Base-by-base conservation (phyloP, 1,140 invertebrate genomes). In the Helicoverpa zea region DNA sequence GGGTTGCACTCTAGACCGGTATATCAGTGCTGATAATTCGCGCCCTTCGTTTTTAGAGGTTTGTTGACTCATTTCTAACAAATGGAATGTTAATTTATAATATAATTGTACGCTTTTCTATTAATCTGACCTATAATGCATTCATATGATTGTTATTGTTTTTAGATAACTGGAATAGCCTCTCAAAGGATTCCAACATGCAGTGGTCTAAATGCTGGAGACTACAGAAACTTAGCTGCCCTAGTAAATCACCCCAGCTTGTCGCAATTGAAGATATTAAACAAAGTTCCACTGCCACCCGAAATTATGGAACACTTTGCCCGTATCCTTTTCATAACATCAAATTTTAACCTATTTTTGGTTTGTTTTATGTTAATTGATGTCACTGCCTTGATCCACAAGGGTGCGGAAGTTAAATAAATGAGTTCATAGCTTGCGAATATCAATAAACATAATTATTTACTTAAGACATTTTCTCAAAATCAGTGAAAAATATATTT, bases 251-350 rank as follows among this genome's bases (percentile, higher is more conserved):
- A 97, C 87, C 95, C 96, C 81, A 96, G 96, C 87, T 95, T 98
- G 84, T 97, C 97, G 83, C 98, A 98, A 91, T 95, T 99, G 85
- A 97, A 97, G 88, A 97, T 97, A 76, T 93, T 98, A 4, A 98
- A 97, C 86, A 98, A 98, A 95, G 97, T 98, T 56, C 98, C 98
- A 73, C 95, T 99, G 29, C 98, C 99, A 16, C 97, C 97, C 14
- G 98, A 99, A 96, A 97, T 99, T 80, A 96, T 99, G 92, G 98
- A 99, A 95, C 98, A 99, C 92, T 98, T 99, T 96, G 97, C 97
- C 85, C 98, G 98, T 98, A 98, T 97, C 97, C 96, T 97, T 97
- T 96, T 83, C 56, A 70, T 51, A 66, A 14, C 12, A 74, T 72
- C 3, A 13, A 43, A 12, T 68, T 18, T 18, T 23, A 35, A 47